These are phyloP conservation scores for Lacanobia oleracea DNA, from an alignment of 2,888 invertebrate species.

Conservation along the genomic window DNA sequence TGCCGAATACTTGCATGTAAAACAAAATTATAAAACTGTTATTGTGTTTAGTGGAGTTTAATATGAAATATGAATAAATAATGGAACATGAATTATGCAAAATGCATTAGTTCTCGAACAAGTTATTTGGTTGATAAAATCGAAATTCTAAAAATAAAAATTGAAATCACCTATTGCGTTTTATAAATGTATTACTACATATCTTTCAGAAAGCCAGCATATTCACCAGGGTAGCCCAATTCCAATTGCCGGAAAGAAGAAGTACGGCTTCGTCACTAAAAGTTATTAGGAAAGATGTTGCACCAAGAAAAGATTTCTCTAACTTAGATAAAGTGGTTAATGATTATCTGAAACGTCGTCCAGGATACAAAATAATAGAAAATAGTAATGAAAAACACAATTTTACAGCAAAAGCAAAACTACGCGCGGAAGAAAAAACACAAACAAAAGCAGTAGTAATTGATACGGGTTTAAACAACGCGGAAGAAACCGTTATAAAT, in stretches of 20 bases:
- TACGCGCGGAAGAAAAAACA: background rate
- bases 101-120: background rate
- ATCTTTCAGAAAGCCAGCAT: conserved; percentile 72
- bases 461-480: conserved; percentile 63
- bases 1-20: too few relatives aligned
- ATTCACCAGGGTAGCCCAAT: conserved; percentile 68
- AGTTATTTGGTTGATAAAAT: background rate
- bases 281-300: conserved; percentile 70
- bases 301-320: conserved; percentile 77
- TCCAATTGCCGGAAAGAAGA: conserved; percentile 63
- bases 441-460: conserved; percentile 39
- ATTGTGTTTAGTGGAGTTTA: background rate
- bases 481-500: conserved; percentile 68
- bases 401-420: background rate
- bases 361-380: conserved; percentile 14
- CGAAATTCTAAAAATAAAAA: background rate
- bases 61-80: background rate
- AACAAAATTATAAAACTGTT: too few relatives aligned
- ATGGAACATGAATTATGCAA: background rate
- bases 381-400: conserved; percentile 15
- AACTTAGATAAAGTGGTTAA: conserved; percentile 72
- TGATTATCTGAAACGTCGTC: conserved; percentile 69
- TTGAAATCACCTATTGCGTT: background rate
- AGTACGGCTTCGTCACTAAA: conserved; percentile 22
- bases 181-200: background rate